phyloP scores from a whole-genome alignment of 2,888 invertebrate species.

The Desoria tigrina region DNA sequence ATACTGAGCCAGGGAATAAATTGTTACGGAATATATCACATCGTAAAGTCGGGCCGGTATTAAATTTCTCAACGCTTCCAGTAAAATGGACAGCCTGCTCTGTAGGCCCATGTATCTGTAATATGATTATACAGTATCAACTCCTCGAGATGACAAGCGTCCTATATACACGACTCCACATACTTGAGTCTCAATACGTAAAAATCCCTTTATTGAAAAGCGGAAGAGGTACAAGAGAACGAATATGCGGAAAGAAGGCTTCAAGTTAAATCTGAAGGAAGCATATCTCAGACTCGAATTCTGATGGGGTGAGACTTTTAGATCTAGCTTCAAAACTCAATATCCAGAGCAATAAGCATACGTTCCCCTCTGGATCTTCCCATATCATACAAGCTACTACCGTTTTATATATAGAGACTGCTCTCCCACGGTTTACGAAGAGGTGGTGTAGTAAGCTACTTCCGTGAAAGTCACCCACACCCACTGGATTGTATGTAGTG shows the following conservation, averaged over 20 bases:
- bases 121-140: slow-evolving; percentile 9
- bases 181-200: slow-evolving; percentile 29
- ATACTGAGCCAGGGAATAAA: slow-evolving; percentile 34
- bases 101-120: slow-evolving; percentile 38
- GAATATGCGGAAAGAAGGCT: neutral
- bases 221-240: slow-evolving; percentile 30
- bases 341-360: no score
- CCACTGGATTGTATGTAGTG: no score
- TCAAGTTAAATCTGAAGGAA: slow-evolving; percentile 11
- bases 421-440: no score
- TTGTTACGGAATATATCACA: slow-evolving; percentile 41
- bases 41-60: slow-evolving; percentile 41
- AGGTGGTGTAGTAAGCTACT: no score
- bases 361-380: no score
- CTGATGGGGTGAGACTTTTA: neutral
- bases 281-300: neutral
- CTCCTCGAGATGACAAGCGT: neutral
- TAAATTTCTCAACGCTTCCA: slow-evolving; percentile 28
- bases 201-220: slow-evolving; percentile 37
- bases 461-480: no score
- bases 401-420: no score
- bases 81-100: slow-evolving; percentile 28
- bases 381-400: no score
- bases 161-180: slow-evolving; percentile 28
- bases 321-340: no score